phyloP scores from a whole-genome alignment of 1,140 invertebrate genomes.

The Homalodisca vitripennis region DNA sequence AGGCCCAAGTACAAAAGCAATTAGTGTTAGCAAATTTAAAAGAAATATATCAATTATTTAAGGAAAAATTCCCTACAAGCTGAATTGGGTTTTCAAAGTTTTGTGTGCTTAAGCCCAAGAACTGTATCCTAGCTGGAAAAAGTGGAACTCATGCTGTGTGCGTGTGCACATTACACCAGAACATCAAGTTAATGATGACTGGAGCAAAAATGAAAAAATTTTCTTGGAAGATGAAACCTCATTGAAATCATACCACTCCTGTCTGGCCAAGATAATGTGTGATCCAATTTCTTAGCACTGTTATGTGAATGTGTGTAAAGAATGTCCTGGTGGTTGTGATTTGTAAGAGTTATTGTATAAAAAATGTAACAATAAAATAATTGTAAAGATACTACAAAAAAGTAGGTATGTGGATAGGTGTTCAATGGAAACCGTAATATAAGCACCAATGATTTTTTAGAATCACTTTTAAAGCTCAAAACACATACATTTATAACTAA shows the following conservation, averaged over 20 bases:
- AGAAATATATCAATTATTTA: too few relatives aligned
- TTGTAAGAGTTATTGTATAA: not conserved
- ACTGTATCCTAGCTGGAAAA: too few relatives aligned
- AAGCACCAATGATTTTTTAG: too few relatives aligned
- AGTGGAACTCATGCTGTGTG: too few relatives aligned
- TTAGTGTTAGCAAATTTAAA: not conserved
- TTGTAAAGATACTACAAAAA: not conserved
- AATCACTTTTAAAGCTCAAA: too few relatives aligned
- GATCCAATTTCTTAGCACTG: not conserved
- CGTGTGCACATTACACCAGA: too few relatives aligned
- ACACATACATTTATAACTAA: too few relatives aligned
- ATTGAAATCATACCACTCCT: too few relatives aligned
- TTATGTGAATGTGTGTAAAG: not conserved
- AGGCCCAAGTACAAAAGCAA: too few relatives aligned
- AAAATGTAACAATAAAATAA: not conserved
- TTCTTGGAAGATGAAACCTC: too few relatives aligned
- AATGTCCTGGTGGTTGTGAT: not conserved
- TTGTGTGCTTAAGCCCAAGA: not conserved
- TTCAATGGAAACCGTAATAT: not conserved
- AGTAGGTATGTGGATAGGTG: not conserved
- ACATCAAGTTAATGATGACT: too few relatives aligned
- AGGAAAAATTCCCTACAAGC: not conserved
- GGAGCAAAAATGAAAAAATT: too few relatives aligned
- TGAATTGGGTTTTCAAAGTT: not conserved
- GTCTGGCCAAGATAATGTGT: not conserved